Evolutionary conservation across 2,888 invertebrate species (phyloP), one percentile per base, ranked within the genome.

Genomic region (Pteria penguin): DNA sequence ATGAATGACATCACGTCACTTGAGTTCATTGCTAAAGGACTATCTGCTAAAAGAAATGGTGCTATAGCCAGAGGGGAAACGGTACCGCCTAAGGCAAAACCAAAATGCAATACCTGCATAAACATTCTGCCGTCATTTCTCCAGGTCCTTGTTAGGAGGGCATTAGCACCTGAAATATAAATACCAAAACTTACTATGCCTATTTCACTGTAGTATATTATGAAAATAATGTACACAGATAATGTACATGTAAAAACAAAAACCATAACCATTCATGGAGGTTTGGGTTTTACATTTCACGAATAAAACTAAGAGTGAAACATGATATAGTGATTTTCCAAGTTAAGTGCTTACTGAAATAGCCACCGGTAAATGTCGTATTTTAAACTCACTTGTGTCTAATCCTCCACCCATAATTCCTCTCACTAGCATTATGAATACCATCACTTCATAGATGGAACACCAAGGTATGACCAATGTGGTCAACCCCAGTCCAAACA

Each of bases 101-200:
- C 86, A 84, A 93, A 93, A 80, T 93, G 93, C 5, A 92, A 79
- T 4, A 91, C 89, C 83, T 93, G 93, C 88, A 93, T 91, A 78
- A 90, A 92, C 2, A 92, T 91, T 4, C 90, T 89, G 63, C 91
- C 92, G 61, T 86, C 84, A n/a, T 82, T 80, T 11, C 90, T 90
- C 91, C 91, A 91, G 0, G 88, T 79, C 26, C 84, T 77, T 33
- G 93, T 84, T 57, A 92, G 89, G 27, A 90, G 86, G 2, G 91
- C 91, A 71, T 93, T 91, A 3, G 90, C 91, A 29, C 91, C 87
- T 79, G 84, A 33, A 82, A 80, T 27, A 67, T 4, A 61, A 31
- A 76, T 18, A 29, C n/a, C 29, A 58, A n/a, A 1, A 55, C 14
- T n/a, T n/a, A n/a, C n/a, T n/a, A n/a, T n/a, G n/a, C n/a, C n/a